A percentile compares a stretch with the other conserved stretches of the same genome.
phyloP scores from a whole-genome alignment of 2,797 vertebrate genomes.

The Melanotaenia maccullochi region DNA sequence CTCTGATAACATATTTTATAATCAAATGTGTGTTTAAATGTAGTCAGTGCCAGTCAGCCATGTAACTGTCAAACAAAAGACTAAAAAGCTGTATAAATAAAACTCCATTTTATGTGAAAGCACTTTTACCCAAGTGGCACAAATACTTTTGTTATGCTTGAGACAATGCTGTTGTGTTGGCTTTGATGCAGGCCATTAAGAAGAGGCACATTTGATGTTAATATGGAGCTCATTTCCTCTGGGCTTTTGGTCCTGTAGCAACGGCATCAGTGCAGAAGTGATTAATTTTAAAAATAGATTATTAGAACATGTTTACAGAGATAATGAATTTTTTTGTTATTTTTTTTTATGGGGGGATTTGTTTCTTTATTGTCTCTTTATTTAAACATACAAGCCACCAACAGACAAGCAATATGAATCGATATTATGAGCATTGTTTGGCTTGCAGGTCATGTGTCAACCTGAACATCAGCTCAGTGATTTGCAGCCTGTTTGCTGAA shows the following conservation, averaged over 20 bases:
- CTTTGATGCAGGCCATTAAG: slow-evolving; percentile 76
- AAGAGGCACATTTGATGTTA: slow-evolving; percentile 73
- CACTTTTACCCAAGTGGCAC: slow-evolving; percentile 61
- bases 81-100: slow-evolving; percentile 62
- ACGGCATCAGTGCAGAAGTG: slow-evolving; percentile 66
- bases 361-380: slow-evolving; percentile 13
- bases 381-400: slow-evolving; percentile 33
- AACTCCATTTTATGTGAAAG: slow-evolving; percentile 66
- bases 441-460: neutral
- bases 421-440: slow-evolving; percentile 14
- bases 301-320: slow-evolving; percentile 58
- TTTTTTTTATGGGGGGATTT: slow-evolving; percentile 44
- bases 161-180: slow-evolving; percentile 62
- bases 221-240: slow-evolving; percentile 72
- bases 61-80: slow-evolving; percentile 52
- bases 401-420: slow-evolving; percentile 39
- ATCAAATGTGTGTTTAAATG: slow-evolving; percentile 39
- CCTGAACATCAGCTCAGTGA: slow-evolving; percentile 4
- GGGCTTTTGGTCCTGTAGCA: slow-evolving; percentile 64
- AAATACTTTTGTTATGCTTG: slow-evolving; percentile 55
- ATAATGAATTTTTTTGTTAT: slow-evolving; percentile 35
- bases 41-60: slow-evolving; percentile 10
- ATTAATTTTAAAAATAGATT: slow-evolving; percentile 78
- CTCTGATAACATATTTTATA: slow-evolving; percentile 18
- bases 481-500: slow-evolving; percentile 29